Conservation (phyloP, 2,113 vertebrate species). For the Sinocyclocheilus maitianheensis region DNA sequence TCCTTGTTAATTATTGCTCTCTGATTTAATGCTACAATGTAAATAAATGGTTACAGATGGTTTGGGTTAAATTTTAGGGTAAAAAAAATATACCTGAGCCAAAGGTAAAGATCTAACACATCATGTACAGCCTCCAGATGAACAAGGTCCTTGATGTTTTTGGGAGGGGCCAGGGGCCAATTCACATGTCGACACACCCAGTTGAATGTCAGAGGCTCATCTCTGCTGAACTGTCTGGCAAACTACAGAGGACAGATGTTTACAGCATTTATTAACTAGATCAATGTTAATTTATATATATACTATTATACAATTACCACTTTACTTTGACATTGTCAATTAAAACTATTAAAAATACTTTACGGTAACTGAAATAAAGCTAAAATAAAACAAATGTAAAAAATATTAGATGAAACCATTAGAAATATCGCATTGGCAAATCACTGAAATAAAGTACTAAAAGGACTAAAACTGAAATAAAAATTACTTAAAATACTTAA, state of each 20-base stretch:
- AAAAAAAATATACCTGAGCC: constrained; percentile 85
- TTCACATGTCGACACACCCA: constrained; percentile 88
- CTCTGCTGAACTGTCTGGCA: constrained; percentile 94
- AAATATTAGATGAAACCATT: too few relatives aligned
- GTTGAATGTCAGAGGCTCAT: constrained; percentile 89
- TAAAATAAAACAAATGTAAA: too few relatives aligned
- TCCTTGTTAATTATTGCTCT: not conserved
- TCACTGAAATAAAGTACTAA: not conserved
- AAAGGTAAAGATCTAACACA: constrained; percentile 95
- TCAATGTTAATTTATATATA: not conserved
- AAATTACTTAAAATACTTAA: too few relatives aligned
- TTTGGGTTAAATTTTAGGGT: not conserved
- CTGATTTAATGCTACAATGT: not conserved
- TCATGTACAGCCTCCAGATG: constrained; percentile 95
- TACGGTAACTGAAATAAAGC: not conserved
- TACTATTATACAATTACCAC: not conserved
- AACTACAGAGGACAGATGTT: constrained; percentile 77
- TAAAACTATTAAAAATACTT: not conserved
- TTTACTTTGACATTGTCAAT: not conserved
- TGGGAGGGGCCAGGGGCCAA: constrained; percentile 87
- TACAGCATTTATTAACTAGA: not conserved
- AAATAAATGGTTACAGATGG: not conserved
- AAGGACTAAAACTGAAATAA: not conserved
- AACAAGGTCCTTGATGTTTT: constrained; percentile 94
- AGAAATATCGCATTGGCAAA: too few relatives aligned